These are phyloP conservation scores for Notodonta ziczac DNA, from an alignment of 2,888 invertebrate species.

Conservation along the genomic window DNA sequence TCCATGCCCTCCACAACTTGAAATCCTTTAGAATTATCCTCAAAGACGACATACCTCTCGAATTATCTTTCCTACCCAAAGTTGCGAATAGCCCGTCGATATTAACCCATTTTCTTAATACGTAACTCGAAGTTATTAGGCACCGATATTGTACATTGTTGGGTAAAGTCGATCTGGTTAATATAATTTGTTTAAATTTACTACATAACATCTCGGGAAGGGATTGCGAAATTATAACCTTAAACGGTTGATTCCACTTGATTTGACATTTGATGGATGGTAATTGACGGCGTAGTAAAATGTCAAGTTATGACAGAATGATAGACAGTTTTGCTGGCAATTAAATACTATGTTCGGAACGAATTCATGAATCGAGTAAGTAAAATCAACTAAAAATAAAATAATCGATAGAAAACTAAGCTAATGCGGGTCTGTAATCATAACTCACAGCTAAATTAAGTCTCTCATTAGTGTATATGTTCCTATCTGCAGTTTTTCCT, in stretches of 20 bases:
- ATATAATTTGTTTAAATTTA: conserved; percentile 58
- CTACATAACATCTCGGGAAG: conserved; percentile 63
- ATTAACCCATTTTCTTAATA: conserved; percentile 51
- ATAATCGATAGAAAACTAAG: too few relatives aligned
- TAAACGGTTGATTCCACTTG: conserved; percentile 22
- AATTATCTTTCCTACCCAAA: conserved; percentile 35
- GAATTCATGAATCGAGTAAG: too few relatives aligned
- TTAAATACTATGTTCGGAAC: too few relatives aligned
- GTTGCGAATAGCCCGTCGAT: conserved; percentile 42
- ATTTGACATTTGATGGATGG: conserved; percentile 32
- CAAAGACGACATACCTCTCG: conserved; percentile 58
- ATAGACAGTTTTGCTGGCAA: too few relatives aligned
- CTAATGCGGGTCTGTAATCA: too few relatives aligned
- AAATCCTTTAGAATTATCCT: conserved; percentile 65
- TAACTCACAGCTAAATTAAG: too few relatives aligned
- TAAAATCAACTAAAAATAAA: too few relatives aligned
- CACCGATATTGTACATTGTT: conserved; percentile 45
- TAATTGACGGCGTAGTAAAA: background rate
- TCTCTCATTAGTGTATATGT: too few relatives aligned
- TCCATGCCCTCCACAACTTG: conserved; percentile 69
- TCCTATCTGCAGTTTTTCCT: too few relatives aligned
- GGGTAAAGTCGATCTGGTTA: conserved; percentile 42
- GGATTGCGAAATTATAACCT: conserved; percentile 71
- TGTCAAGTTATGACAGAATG: background rate
- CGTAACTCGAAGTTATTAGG: conserved; percentile 41